Conservation (phyloP, 2,797 vertebrate genomes). For the Sciurus carolinensis region DNA sequence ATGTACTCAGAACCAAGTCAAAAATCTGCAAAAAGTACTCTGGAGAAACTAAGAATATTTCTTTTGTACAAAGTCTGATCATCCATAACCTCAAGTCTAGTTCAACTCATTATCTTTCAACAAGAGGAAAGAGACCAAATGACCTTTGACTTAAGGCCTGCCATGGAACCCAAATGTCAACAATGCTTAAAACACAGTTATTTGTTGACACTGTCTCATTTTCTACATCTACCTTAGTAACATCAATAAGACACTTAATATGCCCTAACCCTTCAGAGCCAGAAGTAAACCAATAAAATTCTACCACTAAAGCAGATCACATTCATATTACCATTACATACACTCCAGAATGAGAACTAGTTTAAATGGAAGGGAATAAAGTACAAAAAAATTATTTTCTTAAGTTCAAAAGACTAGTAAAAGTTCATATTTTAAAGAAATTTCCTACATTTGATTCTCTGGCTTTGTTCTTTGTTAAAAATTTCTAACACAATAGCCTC, state of each 20-base stretch:
- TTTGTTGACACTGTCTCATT: background rate
- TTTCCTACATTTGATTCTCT: background rate
- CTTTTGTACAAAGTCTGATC: background rate
- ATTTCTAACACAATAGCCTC: background rate
- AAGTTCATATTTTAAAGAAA: slow-evolving; percentile 41
- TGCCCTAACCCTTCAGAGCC: background rate
- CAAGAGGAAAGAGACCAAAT: background rate
- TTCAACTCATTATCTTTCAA: background rate
- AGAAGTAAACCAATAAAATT: background rate
- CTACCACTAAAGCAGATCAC: background rate
- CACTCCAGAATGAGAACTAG: background rate
- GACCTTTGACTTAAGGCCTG: background rate
- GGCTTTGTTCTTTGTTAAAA: background rate
- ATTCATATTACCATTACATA: background rate
- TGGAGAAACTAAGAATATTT: background rate
- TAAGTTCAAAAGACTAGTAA: background rate
- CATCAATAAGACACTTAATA: background rate
- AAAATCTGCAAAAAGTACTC: background rate
- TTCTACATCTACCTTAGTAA: background rate
- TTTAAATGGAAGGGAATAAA: background rate
- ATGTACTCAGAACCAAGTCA: background rate
- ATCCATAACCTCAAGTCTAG: background rate
- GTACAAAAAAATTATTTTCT: background rate
- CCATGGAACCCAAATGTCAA: background rate
- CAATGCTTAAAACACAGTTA: slow-evolving; percentile 6